Evolutionary conservation across 2,888 invertebrate species (phyloP), one percentile per base, ranked within the genome.

Genomic region (Portevinia maculata): DNA sequence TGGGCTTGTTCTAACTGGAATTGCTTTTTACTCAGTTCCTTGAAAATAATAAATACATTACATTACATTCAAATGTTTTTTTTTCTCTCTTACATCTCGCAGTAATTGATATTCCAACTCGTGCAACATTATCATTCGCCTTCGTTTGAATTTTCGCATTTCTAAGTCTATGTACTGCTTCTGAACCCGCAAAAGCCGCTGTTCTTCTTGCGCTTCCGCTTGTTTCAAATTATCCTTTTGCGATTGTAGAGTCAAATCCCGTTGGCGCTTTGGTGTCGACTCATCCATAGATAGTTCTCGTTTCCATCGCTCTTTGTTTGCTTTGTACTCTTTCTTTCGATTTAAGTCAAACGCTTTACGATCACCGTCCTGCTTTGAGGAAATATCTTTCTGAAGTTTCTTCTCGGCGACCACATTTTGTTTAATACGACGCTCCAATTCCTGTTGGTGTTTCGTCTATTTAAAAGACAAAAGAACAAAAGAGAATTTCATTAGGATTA

Each of bases 271-370:
- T 65, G 97, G 97, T 87, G 97, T 97, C 67, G 96, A 95, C 90
- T 97, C 97, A 89, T 97, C 97, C 92, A 96, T 95, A 52, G 96
- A 96, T 85, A 98, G 92, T 89, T 97, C 97, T 87, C 96, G 94
- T 94, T 99, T 99, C 95, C 98, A 97, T 86, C 97, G 92, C 89
- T 99, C 99, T 92, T 99, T 99, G 90, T 96, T 98, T 59, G 96
- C 95, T 92, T 96, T 96, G 92, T 99, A 99, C 91, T 99, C 98
- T 91, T 97, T 96, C 92, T 99, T 98, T 92, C 98, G 97, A 89
- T 97, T 96, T 86, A 95, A 92, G 89, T 96, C 96, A 90, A 98
- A 97, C 84, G 95, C 95, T 90, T 98, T 99, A 85, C 97, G 93
- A 89, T 99, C 99, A 86, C 95, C 94, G 86, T 98, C 98, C 89